These are phyloP conservation scores for Rutilus rutilus DNA, from an alignment of 2,113 vertebrate genomes.

Conservation along the genomic window DNA sequence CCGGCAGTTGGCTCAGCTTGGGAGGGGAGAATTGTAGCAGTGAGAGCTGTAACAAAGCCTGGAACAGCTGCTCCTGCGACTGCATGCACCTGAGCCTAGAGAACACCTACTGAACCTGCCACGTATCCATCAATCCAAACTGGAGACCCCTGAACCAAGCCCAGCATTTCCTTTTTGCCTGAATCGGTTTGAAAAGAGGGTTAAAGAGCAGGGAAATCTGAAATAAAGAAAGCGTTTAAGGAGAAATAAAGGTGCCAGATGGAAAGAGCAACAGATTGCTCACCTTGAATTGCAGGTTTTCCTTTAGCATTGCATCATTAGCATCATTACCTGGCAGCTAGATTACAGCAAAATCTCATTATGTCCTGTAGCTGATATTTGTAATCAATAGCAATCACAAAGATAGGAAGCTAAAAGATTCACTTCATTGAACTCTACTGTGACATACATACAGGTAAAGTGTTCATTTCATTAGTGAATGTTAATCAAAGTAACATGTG, in stretches of 20 bases:
- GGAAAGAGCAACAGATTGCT: conserved; percentile 19
- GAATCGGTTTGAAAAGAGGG: conserved; percentile 1
- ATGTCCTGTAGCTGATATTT: not conserved
- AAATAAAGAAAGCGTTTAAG: not conserved
- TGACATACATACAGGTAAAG: not conserved
- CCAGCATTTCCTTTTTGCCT: not conserved
- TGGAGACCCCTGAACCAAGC: conserved; percentile 18
- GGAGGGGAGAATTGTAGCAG: conserved; percentile 46
- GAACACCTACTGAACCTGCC: not conserved
- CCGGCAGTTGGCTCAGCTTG: conserved; percentile 67
- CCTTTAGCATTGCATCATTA: conserved; percentile 6
- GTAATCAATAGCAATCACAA: not conserved
- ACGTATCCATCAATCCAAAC: conserved; percentile 32
- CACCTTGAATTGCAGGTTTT: not conserved
- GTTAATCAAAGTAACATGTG: not conserved
- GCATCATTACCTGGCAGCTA: conserved; percentile 16
- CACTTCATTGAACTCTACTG: not conserved
- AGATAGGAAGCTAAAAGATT: not conserved
- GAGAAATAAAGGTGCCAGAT: conserved; percentile 23
- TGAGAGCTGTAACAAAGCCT: conserved; percentile 48
- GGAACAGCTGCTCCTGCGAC: conserved; percentile 67
- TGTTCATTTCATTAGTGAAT: not conserved
- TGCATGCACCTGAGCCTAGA: conserved; percentile 23
- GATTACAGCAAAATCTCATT: not conserved
- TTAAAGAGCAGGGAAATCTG: not conserved